Evolutionary conservation across 2,113 vertebrate species (phyloP).

Genomic region (Ginglymostoma cirratum): DNA sequence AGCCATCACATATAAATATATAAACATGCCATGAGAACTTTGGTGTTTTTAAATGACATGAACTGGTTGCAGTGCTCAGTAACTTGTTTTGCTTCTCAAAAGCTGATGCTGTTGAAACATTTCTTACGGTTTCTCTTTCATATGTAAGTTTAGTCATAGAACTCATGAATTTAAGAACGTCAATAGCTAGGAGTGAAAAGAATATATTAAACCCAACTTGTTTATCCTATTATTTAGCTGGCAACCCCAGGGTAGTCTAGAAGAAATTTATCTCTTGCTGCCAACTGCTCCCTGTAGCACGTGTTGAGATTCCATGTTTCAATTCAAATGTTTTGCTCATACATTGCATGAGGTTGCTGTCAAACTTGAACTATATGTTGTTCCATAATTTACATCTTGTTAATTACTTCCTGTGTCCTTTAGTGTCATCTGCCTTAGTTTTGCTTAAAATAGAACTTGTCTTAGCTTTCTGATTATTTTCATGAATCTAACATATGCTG

Average conservation of each 20-base stretch:
- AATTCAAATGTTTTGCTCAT: background rate
- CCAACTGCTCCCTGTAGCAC: background rate
- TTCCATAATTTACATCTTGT: background rate
- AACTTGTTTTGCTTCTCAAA: background rate
- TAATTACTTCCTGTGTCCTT: background rate
- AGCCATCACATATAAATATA: slow-evolving; percentile 7
- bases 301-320: background rate
- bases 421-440: background rate
- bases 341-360: background rate
- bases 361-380: background rate
- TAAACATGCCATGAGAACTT: slow-evolving; percentile 24
- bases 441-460: background rate
- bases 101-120: background rate
- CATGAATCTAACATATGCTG: background rate
- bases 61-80: background rate
- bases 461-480: background rate
- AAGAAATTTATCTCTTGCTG: background rate
- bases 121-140: slow-evolving; percentile 20
- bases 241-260: background rate
- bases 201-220: background rate
- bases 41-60: slow-evolving; percentile 11
- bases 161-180: background rate
- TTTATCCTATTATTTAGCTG: background rate
- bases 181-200: slow-evolving; percentile 1
- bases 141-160: background rate